phyloP scores from a whole-genome alignment of 2,888 invertebrate species.

The Mesodorylaimus sp. region DNA sequence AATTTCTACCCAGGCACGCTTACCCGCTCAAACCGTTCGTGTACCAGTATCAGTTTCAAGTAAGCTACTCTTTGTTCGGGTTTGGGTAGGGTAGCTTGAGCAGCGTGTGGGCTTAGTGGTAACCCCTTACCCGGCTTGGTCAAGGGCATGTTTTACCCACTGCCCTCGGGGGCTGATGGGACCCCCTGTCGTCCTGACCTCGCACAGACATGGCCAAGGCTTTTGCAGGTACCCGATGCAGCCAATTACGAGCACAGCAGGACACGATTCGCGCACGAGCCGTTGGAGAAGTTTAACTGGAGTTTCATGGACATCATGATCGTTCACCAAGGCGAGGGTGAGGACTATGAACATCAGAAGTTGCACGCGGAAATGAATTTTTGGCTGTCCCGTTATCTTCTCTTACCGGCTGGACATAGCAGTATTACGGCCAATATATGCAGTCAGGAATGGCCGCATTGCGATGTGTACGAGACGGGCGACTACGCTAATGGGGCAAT shows the following conservation, averaged over 20 bases:
- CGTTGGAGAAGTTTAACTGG: slow-evolving; percentile 88
- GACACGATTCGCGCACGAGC: slow-evolving; percentile 81
- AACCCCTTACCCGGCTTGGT: too few species aligned
- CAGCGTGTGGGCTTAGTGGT: too few species aligned
- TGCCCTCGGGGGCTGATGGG: too few species aligned
- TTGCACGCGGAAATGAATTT: slow-evolving; percentile 66
- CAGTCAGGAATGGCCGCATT: slow-evolving; percentile 36
- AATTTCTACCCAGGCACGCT: slow-evolving; percentile 14
- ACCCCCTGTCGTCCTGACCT: neutral
- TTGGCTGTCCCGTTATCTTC: slow-evolving; percentile 73
- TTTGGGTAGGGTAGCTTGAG: neutral
- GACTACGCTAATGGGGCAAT: slow-evolving; percentile 42
- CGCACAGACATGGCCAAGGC: too few species aligned
- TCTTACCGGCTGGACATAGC: slow-evolving; percentile 49
- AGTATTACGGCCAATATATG: neutral
- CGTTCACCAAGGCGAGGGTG: slow-evolving; percentile 66
- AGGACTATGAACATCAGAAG: slow-evolving; percentile 40
- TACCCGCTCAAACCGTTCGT: slow-evolving; percentile 27
- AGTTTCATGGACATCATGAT: slow-evolving; percentile 93
- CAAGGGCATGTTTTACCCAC: too few species aligned
- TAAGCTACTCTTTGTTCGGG: neutral
- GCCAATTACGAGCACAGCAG: slow-evolving; percentile 80
- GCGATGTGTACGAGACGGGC: slow-evolving; percentile 71
- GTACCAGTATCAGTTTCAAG: slow-evolving; percentile 61
- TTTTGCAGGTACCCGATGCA: slow-evolving; percentile 63